These are phyloP conservation scores for Camponotus vicinus DNA, from an alignment of 1,140 invertebrate genomes.

Conservation along the genomic window DNA sequence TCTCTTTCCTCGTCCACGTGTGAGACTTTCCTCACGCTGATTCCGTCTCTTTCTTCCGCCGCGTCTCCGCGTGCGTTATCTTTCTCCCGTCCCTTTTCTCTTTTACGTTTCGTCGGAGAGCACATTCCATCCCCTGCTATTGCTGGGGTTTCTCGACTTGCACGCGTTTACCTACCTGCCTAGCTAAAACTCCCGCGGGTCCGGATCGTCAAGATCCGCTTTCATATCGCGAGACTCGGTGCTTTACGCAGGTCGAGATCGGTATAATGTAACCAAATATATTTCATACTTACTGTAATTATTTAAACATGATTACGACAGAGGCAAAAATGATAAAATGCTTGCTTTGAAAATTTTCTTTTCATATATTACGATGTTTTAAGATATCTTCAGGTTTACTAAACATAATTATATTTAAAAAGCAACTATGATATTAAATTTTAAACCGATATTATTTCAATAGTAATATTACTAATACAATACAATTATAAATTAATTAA, in stretches of 20 bases:
- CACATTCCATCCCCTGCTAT: conserved; percentile 67
- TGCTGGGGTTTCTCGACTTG: conserved; percentile 57
- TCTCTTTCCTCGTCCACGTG: conserved; percentile 64
- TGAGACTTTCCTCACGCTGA: conserved; percentile 58
- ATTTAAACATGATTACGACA: not conserved
- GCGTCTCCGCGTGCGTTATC: conserved; percentile 55
- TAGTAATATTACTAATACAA: not conserved
- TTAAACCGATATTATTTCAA: not conserved
- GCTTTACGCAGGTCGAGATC: conserved; percentile 13
- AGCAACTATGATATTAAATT: not conserved
- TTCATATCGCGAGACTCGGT: conserved; percentile 1
- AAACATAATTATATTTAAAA: not conserved
- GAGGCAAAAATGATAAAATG: not conserved
- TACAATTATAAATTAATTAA: not conserved
- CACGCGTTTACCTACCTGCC: conserved; percentile 64
- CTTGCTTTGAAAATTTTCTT: not conserved
- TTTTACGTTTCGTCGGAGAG: conserved; percentile 66
- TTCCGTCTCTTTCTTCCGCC: conserved; percentile 55
- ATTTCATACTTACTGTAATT: not conserved
- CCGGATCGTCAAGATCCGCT: conserved; percentile 63
- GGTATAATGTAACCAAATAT: not conserved
- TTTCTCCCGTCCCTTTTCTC: conserved; percentile 51
- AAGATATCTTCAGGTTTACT: not conserved
- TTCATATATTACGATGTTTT: not conserved
- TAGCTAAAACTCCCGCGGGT: conserved; percentile 57